phyloP scores from a whole-genome alignment of 2,797 vertebrate genomes.

The Pseudochaenichthys georgianus region DNA sequence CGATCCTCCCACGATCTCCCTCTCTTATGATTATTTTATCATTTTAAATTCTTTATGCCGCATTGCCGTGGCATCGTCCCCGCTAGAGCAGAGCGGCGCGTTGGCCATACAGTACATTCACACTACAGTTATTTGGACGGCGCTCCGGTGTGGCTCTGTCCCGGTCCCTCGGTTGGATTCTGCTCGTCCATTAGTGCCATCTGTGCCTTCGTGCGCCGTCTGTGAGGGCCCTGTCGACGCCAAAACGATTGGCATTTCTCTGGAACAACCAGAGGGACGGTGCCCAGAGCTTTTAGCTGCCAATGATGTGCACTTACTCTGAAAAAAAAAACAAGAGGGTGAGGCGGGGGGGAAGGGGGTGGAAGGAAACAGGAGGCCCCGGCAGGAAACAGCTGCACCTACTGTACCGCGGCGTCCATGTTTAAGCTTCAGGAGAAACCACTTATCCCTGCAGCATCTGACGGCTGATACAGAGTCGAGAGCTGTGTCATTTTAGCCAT shows the following conservation, averaged over 20 bases:
- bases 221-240: constrained; percentile 91
- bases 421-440: constrained; percentile 56
- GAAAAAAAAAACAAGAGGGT: constrained; percentile 61
- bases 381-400: constrained; percentile 85
- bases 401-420: constrained; percentile 47
- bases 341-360: constrained; percentile 31
- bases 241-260: constrained; percentile 98
- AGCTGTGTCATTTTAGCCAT: not conserved
- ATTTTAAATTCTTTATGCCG: constrained; percentile 83
- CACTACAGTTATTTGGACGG: constrained; percentile 96
- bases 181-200: constrained; percentile 99
- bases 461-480: constrained; percentile 62
- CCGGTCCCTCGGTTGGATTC: constrained; percentile 95
- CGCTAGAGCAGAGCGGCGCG: constrained; percentile 69
- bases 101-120: constrained; percentile 81
- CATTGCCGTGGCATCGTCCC: constrained; percentile 75
- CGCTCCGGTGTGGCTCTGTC: constrained; percentile 90
- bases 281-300: constrained; percentile 85
- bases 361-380: constrained; percentile 54
- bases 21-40: constrained; percentile 81
- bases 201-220: constrained; percentile 97
- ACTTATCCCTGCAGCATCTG: constrained; percentile 55
- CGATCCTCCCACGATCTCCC: constrained; percentile 66
- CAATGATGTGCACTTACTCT: constrained; percentile 87
- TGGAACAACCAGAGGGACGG: constrained; percentile 87